Evolutionary conservation across 2,797 vertebrate species (phyloP), one percentile per base, ranked within the genome.

Genomic region (Hirundo rustica): DNA sequence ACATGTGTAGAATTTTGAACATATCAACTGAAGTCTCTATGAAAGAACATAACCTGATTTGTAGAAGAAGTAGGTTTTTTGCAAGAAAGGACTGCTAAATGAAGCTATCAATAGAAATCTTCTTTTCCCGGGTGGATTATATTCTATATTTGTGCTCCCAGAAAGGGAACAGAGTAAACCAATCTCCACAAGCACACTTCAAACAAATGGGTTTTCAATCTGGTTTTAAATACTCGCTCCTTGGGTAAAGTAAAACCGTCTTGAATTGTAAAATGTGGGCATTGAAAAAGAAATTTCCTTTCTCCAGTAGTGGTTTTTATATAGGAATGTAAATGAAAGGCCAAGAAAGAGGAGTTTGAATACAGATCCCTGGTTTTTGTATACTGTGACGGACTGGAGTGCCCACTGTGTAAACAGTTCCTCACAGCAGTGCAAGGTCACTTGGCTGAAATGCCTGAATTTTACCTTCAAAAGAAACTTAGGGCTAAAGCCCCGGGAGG

Each of bases 181-280:
- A 80, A 38, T 87, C 78, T 82, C 12, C 7, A 77, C 27, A 36
- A 88, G 45, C 32, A 83, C 87, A 57, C 38, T 91, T 94, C 73
- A 89, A 67, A 83, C 27, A 91, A 88, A 89, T 68, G 29, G 7
- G 15, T 91, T 94, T 95, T 83, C 75, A 85, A 25, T 68, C 47
- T 75, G 23, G 3, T 58, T 92, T 91, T 93, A 93, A 92, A 88
- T 61, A 51, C 38, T 65, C 78, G 27, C 25, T 89, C 65, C 76
- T 32, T 5, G 21, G 10, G 22, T 68, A 72, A 80, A 77, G 54
- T 47, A 88, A 89, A 95, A 57, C 34, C 58, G 23, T 16, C 75
- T 74, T 72, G n/a, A 85, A 77, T 83, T 58, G 61, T 10, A 71
- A 71, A 95, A 85, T 23, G 16, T 19, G 36, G 9, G 23, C 54